A percentile compares a stretch with the other conserved stretches of the same genome.
Conservation (phyloP, 2,113 vertebrate species). For the Orthonyx spaldingii region DNA sequence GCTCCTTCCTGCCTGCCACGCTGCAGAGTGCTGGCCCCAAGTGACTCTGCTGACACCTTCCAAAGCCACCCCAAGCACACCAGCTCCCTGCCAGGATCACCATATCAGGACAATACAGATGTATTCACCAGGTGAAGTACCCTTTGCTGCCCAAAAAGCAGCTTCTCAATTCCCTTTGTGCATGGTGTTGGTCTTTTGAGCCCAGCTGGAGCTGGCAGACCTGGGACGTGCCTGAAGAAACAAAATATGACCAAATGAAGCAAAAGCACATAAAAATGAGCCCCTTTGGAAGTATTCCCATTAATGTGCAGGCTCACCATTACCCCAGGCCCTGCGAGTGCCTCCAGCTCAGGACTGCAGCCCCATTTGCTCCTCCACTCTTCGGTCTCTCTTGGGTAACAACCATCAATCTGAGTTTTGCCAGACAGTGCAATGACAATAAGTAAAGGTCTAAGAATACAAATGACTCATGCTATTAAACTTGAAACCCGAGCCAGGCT, state of each 20-base stretch:
- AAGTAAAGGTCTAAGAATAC: slow-evolving; percentile 65
- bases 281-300: neutral
- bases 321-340: neutral
- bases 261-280: neutral
- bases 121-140: neutral
- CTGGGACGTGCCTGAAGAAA: neutral
- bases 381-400: slow-evolving; percentile 19
- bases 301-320: neutral
- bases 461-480: slow-evolving; percentile 62
- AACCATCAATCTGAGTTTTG: slow-evolving; percentile 50
- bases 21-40: neutral
- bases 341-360: neutral
- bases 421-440: slow-evolving; percentile 54
- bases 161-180: neutral
- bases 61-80: neutral
- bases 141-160: neutral
- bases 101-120: neutral
- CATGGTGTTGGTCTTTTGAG: neutral
- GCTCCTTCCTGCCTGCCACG: accelerated
- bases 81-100: neutral
- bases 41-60: neutral
- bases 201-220: neutral
- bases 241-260: neutral
- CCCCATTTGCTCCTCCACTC: neutral
- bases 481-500: slow-evolving; percentile 47